A percentile compares a stretch with the other conserved stretches of the same genome.
phyloP scores from a whole-genome alignment of 2,113 vertebrate species.

The Plotosus lineatus region DNA sequence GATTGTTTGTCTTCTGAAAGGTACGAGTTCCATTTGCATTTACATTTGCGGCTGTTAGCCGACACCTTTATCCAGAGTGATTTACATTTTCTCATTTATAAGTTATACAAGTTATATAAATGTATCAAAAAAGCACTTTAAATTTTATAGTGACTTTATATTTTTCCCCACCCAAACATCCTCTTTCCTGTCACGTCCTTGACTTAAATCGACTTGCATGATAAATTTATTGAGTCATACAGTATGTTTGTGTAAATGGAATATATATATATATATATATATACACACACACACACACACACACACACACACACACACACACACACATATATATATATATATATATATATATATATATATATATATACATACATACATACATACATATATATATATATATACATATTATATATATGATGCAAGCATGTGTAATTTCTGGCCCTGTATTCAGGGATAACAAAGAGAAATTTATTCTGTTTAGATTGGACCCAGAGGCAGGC shows the following conservation, averaged over 20 bases:
- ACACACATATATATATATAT: too few relatives aligned
- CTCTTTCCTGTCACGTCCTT: conserved; percentile 18
- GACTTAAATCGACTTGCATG: conserved; percentile 32
- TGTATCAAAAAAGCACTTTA: not conserved
- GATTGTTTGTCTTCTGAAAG: not conserved
- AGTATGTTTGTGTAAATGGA: conserved; percentile 57
- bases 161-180: not conserved
- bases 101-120: too few relatives aligned
- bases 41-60: too few relatives aligned
- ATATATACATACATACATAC: too few relatives aligned
- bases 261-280: too few relatives aligned
- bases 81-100: too few relatives aligned
- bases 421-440: conserved; percentile 49
- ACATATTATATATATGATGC: conserved; percentile 55
- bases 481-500: conserved; percentile 63
- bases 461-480: conserved; percentile 36
- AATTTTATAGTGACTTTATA: not conserved
- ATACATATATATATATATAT: too few relatives aligned
- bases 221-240: conserved; percentile 52
- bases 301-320: too few relatives aligned
- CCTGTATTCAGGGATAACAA: conserved; percentile 3
- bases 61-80: too few relatives aligned
- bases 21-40: too few relatives aligned
- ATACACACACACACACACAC: too few relatives aligned
- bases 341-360: too few relatives aligned